Evolutionary conservation across 2,888 invertebrate species (phyloP).

Genomic region (Cerceris rybyensis): DNA sequence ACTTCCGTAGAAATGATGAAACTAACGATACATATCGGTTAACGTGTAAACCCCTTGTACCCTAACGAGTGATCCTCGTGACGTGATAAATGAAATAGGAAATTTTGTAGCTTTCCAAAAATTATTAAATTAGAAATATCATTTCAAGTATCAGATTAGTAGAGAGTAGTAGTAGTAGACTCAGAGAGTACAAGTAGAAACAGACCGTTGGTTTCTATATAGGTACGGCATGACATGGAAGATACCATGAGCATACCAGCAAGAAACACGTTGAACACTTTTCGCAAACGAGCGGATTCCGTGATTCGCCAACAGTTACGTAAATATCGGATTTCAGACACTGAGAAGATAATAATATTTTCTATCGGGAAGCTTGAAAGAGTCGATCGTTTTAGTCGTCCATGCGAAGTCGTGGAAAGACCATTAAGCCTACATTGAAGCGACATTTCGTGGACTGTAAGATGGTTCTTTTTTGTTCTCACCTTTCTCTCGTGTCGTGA

Average conservation of each 20-base stretch:
- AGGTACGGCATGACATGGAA: constrained; percentile 51
- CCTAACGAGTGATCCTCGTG: no score
- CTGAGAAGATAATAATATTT: constrained; percentile 21
- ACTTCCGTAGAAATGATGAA: no score
- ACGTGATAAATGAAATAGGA: no score
- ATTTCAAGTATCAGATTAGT: no score
- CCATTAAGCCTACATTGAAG: constrained; percentile 49
- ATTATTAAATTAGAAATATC: no score
- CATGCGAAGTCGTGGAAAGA: constrained; percentile 23
- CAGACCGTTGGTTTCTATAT: constrained; percentile 39
- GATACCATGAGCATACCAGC: constrained; percentile 33
- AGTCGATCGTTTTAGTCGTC: background rate
- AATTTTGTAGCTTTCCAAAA: no score
- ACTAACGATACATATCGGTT: no score
- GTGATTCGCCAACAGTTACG: constrained; percentile 55
- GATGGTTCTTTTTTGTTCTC: constrained; percentile 19
- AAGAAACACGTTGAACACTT: constrained; percentile 22
- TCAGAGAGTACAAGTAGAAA: constrained; percentile 53
- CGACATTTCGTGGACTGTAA: constrained; percentile 46
- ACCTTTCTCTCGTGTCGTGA: background rate
- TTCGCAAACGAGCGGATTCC: constrained; percentile 62
- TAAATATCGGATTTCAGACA: constrained; percentile 37
- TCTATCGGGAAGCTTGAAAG: constrained; percentile 12
- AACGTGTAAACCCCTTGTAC: no score
- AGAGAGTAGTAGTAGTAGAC: no score